phyloP scores from a whole-genome alignment of 1,140 invertebrate genomes.

The Phenacoccus solenopsis region DNA sequence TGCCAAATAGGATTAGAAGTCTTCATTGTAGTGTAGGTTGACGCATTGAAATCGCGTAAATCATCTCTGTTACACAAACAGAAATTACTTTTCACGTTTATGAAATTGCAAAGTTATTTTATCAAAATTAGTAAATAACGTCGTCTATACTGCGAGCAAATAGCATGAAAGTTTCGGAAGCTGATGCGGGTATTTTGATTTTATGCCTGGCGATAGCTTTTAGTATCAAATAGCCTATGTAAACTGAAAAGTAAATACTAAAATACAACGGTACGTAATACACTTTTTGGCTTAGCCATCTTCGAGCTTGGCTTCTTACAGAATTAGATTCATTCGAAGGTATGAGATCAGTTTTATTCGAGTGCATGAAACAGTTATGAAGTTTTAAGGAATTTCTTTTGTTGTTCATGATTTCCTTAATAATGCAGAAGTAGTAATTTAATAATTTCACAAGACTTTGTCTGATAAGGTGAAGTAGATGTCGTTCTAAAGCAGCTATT shows the following conservation, averaged over 20 bases:
- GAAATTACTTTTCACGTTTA: not conserved
- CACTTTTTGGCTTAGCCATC: constrained; percentile 63
- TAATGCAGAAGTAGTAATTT: not conserved
- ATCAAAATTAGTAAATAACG: not conserved
- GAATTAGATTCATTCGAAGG: not conserved
- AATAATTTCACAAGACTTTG: not conserved
- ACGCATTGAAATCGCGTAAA: not conserved
- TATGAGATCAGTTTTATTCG: not conserved
- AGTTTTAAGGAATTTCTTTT: not conserved
- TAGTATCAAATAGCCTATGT: constrained; percentile 59
- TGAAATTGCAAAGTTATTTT: not conserved
- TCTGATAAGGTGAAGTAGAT: not conserved
- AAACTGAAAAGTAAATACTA: constrained; percentile 69
- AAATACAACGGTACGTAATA: constrained; percentile 74
- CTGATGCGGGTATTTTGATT: constrained; percentile 37
- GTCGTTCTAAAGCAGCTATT: not conserved
- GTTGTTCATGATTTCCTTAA: not conserved
- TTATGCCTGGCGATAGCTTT: constrained; percentile 67
- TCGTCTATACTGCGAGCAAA: constrained; percentile 6
- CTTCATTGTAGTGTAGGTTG: not conserved
- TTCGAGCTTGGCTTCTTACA: constrained; percentile 44
- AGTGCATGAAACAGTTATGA: not conserved
- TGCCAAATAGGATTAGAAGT: not conserved
- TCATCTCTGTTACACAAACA: not conserved
- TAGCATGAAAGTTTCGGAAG: constrained; percentile 14